Evolutionary conservation across 2,888 invertebrate species (phyloP), one percentile per base, ranked within the genome.

Genomic region (Agrochola litura): DNA sequence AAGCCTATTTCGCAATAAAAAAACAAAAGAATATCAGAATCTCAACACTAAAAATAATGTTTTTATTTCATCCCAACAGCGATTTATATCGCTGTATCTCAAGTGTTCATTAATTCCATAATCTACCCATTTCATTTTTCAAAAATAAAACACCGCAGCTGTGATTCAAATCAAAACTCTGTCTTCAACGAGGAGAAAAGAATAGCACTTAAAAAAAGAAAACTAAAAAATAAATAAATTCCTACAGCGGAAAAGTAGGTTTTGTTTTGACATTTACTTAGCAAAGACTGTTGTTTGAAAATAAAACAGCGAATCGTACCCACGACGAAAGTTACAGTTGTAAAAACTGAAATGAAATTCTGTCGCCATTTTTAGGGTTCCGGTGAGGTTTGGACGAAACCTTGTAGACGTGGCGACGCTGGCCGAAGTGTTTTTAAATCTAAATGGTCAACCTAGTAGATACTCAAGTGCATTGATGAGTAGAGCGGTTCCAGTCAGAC

Each of bases 231-330:
- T 22, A 22, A n/a, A 67, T 46, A 66, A 69, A 52, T 6, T 52
- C 30, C 22, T 46, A 68, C 14, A 49, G 12, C 8, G 14, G 22
- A 67, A 67, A 76, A 74, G 61, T 77, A 74, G 70, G 65, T 76
- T 66, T 83, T 69, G 54, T 67, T 8, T 80, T 74, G 79, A 74
- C 71, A 70, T 77, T 65, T 74, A 63, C 56, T 81, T 76, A 80
- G 37, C 63, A 25, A 46, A 73, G n/a, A 73, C n/a, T 41, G 54
- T 43, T 69, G 72, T 74, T 72, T 43, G 30, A 68, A 77, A 87
- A 78, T 69, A 80, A 85, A 73, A 49, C 64, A 72, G 65, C 12
- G 30, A 78, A 83, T 65, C 22, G 67, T 58, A 54, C 80, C 81
- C 74, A 22, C n/a, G n/a, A 66, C 46, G 70, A 60, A 66, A 73